phyloP scores from a whole-genome alignment of 2,888 invertebrate genomes.

The Psylliodes chrysocephalus region DNA sequence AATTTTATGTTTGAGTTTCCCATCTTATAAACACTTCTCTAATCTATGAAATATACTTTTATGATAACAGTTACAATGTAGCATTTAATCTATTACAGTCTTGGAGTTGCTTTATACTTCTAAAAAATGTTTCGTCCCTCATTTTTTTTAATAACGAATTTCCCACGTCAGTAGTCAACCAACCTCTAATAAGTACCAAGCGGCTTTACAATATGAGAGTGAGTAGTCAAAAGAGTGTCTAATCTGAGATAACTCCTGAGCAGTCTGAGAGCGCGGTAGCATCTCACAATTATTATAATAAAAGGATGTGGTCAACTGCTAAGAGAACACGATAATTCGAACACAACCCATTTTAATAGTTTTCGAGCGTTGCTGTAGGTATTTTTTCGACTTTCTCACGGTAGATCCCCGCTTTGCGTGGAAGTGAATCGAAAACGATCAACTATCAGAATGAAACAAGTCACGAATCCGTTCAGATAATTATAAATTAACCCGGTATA shows the following conservation, averaged over 20 bases:
- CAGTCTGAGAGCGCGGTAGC: constrained; percentile 20
- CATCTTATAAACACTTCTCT: no score
- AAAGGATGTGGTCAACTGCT: constrained; percentile 34
- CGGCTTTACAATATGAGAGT: background rate
- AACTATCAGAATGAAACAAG: constrained; percentile 38
- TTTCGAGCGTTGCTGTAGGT: constrained; percentile 41
- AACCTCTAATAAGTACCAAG: background rate
- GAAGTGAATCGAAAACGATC: constrained; percentile 44
- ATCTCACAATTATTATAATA: constrained; percentile 33
- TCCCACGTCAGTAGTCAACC: no score
- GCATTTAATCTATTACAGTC: no score
- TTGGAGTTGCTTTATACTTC: no score
- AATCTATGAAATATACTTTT: no score
- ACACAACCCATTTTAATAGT: constrained; percentile 41
- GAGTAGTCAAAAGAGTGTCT: constrained; percentile 2
- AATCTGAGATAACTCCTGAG: constrained; percentile 10
- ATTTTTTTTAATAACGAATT: no score
- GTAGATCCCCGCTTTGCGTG: constrained; percentile 46
- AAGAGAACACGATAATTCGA: constrained; percentile 25
- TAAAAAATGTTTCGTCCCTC: no score
- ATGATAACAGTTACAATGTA: no score
- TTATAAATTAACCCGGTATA: constrained; percentile 40
- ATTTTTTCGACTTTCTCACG: constrained; percentile 51
- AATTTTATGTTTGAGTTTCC: no score
- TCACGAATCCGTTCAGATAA: constrained; percentile 50